Base-by-base conservation (phyloP, 2,888 invertebrate genomes). In the Pyrochroa serraticornis region DNA sequence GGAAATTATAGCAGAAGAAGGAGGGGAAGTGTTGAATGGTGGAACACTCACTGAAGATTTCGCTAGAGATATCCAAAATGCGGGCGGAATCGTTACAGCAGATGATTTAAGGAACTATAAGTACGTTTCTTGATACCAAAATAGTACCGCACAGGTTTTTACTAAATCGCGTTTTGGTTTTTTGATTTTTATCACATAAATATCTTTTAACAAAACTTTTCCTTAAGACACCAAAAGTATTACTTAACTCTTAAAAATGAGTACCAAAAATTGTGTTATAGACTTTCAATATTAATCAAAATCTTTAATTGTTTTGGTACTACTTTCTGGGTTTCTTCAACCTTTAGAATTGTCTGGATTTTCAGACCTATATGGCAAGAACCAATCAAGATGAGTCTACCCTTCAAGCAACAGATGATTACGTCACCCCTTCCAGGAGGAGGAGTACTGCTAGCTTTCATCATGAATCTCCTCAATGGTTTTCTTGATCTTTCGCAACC, bases 381-480 rank as follows among this genome's bases (percentile, higher is more conserved):
- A 0, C 88, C 91, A 1, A 79, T 88, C 41, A 72, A 75, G 44
- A 82, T 86, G 1, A 79, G 81, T 6, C 67, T 92, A 0, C 80
- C 83, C 0, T 83, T 82, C 8, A 85, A 87, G 45, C 82, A 87
- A 65, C 88, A 85, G 3, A 80, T 97, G 14, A 89, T 89, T 76
- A 86, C 93, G 0, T 82, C 87, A 0, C 93, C 93, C 1, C 82
- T 93, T 52, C 96, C 97, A 0, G 92, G 91, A n/a, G 88, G 92
- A 32, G 97, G 97, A 0, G 84, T 87, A 3, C 84, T 95, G 6
- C 80, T 96, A 33, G 85, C 88, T 0, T 89, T 93, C 73, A 91
- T 96, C 58, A 78, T 97, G 63, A 92, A 93, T 75, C 84, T 95
- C 66, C 80, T 95, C 68, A 83, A 84, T 48, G 83, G 81, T 7